Evolutionary conservation across 2,113 vertebrate species (phyloP).

Genomic region (Beaufortia kweichowensis): DNA sequence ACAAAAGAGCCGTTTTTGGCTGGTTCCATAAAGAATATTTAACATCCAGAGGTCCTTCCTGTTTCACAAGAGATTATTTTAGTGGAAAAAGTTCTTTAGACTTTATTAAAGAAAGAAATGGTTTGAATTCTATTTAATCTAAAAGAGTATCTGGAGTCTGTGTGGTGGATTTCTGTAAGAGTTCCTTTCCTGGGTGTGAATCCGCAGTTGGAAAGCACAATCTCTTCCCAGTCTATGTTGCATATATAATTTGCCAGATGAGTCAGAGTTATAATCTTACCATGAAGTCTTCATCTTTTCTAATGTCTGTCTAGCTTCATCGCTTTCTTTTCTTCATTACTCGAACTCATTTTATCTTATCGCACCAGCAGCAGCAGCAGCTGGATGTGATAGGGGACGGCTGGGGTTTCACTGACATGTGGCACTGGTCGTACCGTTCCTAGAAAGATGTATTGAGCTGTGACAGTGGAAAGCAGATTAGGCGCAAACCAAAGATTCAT

Average conservation of each 20-base stretch:
- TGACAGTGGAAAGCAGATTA: constrained; percentile 72
- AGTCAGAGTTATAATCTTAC: constrained; percentile 22
- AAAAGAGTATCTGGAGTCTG: neutral
- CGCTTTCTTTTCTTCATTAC: neutral
- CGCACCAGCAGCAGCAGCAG: constrained; percentile 50
- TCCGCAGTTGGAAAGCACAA: neutral
- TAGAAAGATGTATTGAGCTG: constrained; percentile 65
- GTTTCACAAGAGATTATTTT: too few species aligned
- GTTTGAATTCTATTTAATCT: neutral
- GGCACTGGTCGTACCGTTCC: constrained; percentile 40
- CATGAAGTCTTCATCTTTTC: neutral
- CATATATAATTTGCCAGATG: constrained; percentile 2
- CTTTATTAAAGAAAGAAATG: too few species aligned
- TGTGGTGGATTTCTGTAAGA: neutral
- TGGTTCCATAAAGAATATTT: too few species aligned
- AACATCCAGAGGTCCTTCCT: too few species aligned
- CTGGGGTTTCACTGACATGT: constrained; percentile 50
- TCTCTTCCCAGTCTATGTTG: neutral
- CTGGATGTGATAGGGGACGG: constrained; percentile 61
- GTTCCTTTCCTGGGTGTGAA: neutral
- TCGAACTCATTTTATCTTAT: constrained; percentile 10
- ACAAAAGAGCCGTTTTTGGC: too few species aligned
- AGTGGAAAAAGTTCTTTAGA: too few species aligned
- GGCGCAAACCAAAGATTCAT: constrained; percentile 75
- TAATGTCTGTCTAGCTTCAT: neutral